Evolutionary conservation across 2,888 invertebrate species (phyloP).

Genomic region (Carabus problematicus): DNA sequence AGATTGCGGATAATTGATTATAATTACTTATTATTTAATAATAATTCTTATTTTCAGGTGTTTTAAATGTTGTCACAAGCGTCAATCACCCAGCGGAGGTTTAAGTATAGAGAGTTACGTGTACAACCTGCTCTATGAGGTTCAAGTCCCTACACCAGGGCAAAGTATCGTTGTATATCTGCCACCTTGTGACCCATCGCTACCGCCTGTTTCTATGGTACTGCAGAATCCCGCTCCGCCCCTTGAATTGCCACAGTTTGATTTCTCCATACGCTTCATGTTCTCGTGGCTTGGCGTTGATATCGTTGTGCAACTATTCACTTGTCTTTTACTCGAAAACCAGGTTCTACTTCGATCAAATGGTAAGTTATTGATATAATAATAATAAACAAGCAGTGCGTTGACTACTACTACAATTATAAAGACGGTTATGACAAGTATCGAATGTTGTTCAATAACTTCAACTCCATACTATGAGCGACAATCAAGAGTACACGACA

Average conservation of each 20-base stretch:
- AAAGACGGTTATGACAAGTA: no score
- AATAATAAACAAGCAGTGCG: no score
- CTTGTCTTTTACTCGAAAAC: constrained; percentile 94
- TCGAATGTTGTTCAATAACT: no score
- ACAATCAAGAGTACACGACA: no score
- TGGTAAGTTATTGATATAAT: constrained; percentile 70
- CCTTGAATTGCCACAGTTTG: constrained; percentile 91
- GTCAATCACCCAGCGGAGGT: constrained; percentile 56
- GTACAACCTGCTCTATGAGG: constrained; percentile 93
- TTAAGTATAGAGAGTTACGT: constrained; percentile 92
- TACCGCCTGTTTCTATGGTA: constrained; percentile 71
- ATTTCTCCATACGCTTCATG: constrained; percentile 88
- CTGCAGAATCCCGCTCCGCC: constrained; percentile 79
- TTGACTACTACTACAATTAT: no score
- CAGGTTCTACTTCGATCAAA: constrained; percentile 93
- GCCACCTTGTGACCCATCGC: constrained; percentile 73
- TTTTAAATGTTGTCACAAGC: constrained; percentile 77
- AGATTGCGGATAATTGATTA: no score
- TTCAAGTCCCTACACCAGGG: constrained; percentile 84
- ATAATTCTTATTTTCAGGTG: no score
- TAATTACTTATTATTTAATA: no score
- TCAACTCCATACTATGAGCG: no score
- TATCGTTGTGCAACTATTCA: constrained; percentile 90
- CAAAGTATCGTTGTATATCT: constrained; percentile 82
- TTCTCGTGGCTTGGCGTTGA: constrained; percentile 91